Conservation (phyloP, 2,888 invertebrate species). For the Rambutsinella grinnellia region DNA sequence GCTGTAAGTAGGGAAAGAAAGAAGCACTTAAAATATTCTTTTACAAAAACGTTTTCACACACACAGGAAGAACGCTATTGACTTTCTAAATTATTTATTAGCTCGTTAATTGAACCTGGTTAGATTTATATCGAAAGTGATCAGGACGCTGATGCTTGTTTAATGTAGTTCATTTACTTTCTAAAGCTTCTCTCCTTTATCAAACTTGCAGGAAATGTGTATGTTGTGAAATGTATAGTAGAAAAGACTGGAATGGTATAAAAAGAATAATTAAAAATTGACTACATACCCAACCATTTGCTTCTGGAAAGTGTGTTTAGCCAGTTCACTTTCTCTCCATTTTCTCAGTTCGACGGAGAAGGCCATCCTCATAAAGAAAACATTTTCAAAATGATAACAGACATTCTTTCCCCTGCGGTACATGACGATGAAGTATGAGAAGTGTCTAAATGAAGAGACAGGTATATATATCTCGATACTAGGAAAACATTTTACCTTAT, state of each 20-base stretch:
- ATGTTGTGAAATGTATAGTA: constrained; percentile 30
- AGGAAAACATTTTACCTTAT: background rate
- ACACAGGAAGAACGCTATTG: no score
- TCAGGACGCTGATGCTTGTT: no score
- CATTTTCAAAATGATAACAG: constrained; percentile 30
- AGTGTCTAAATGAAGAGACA: constrained; percentile 28
- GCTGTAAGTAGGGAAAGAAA: no score
- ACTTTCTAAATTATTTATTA: no score
- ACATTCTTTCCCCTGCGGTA: constrained; percentile 16
- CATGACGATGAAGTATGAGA: constrained; percentile 34
- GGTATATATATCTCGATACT: constrained; percentile 5
- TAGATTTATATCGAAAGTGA: no score
- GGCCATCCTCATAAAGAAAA: constrained; percentile 34
- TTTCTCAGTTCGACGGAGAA: constrained; percentile 5
- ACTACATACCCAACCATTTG: no score
- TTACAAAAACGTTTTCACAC: no score
- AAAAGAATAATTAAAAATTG: background rate
- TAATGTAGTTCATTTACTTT: no score
- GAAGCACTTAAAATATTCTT: no score
- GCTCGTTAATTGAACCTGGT: no score
- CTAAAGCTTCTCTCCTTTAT: no score
- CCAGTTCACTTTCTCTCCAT: background rate
- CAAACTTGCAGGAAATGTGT: no score
- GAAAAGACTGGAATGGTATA: constrained; percentile 28
- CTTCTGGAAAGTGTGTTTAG: background rate